Base-by-base conservation (phyloP, 2,888 invertebrate genomes). In the Papilio protenor region DNA sequence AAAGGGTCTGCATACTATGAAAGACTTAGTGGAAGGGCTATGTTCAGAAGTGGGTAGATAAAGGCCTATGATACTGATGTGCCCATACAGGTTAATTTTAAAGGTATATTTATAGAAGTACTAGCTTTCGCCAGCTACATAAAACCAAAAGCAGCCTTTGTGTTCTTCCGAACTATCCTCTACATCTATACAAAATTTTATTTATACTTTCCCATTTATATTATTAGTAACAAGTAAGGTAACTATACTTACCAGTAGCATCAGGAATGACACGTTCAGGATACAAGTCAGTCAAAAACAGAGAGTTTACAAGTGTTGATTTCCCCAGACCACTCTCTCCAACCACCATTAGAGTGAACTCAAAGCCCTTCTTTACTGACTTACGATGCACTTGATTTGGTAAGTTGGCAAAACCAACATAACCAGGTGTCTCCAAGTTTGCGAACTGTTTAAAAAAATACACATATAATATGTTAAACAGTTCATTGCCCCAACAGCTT, bases 351-450 rank as follows among this genome's bases (percentile, higher is more conserved):
- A 99, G 94, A 0, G 99, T 99, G 90, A 99, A 99, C 93, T 99
- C 99, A 89, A 99, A 99, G 33, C 99, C 99, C 89, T 99, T 99
- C 92, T 99, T 99, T 76, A 99, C 99, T 0, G 98, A 99, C 92
- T 99, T 99, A 81, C 99, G 95, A 91, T 99, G 99, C 45, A 99
- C 99, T 93, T 99, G 99, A 92, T 99, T 99, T 1, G 99, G 99
- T 59, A 99, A 93, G 95, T 99, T 99, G 74, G 99, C 99, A 92
- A 98, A 98, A 4, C 98, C 98, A 57, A 98, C 97, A 94, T 99
- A 99, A 33, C 98, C 98, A 49, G 98, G 97, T 0, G 98, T 97
- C 91, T 98, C 98, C 83, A 98, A 91, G 87, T 97, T 97, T 75
- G 97, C 96, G 94, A 98, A 98, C 98, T 98, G 91, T 79, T 80